Conservation (phyloP, 2,888 invertebrate genomes). For the Acleris laterana region DNA sequence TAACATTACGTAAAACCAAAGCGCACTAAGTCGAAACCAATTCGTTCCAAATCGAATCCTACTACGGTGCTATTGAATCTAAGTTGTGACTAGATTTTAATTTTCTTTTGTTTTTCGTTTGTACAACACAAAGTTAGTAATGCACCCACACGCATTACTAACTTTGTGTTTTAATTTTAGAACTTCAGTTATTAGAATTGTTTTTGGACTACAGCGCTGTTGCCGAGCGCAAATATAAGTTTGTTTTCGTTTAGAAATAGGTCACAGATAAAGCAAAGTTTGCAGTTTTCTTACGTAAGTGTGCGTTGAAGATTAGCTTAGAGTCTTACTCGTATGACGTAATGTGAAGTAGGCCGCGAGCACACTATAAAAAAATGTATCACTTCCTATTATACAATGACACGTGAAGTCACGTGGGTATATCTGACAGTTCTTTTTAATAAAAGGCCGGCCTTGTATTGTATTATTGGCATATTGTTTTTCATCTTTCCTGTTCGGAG, state of each 20-base stretch:
- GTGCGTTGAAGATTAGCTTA: conserved; percentile 3
- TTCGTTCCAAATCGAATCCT: conserved; percentile 10
- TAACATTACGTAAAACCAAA: conserved; percentile 3
- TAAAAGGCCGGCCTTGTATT: too few relatives aligned
- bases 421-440: too few relatives aligned
- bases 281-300: conserved; percentile 17
- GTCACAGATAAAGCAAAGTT: conserved; percentile 25
- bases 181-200: background rate
- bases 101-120: background rate
- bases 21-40: conserved; percentile 2
- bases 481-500: too few relatives aligned
- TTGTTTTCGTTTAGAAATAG: conserved; percentile 27
- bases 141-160: too few relatives aligned
- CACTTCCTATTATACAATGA: conserved; percentile 1
- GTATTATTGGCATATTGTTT: too few relatives aligned
- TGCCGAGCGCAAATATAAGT: conserved; percentile 9
- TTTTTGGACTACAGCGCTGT: background rate
- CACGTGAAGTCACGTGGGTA: background rate
- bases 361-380: background rate
- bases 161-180: background rate
- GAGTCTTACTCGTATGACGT: conserved; percentile 1
- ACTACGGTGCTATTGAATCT: background rate
- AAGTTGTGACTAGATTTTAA: background rate
- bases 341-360: conserved; percentile 16
- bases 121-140: conserved; percentile 6